These are phyloP conservation scores for Hyalella azteca DNA, from an alignment of 2,888 invertebrate genomes.

Conservation along the genomic window DNA sequence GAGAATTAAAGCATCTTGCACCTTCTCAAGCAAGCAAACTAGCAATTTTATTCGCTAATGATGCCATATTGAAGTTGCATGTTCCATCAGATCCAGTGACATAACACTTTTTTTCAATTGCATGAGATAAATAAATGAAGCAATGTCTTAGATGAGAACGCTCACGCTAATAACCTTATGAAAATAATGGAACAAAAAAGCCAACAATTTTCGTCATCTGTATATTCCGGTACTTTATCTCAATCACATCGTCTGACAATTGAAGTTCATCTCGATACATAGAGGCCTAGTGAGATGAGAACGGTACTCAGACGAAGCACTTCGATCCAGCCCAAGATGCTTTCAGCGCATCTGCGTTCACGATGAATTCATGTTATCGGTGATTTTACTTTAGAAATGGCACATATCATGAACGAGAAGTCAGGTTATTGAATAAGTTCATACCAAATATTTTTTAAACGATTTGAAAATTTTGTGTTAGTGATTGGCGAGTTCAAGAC, in stretches of 20 bases:
- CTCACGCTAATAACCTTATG: neutral
- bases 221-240: neutral
- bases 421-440: no score
- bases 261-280: neutral
- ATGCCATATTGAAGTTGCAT: neutral
- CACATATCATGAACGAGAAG: no score
- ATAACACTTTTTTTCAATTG: neutral
- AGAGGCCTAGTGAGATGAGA: neutral
- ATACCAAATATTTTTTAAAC: no score
- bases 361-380: no score
- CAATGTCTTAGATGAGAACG: neutral
- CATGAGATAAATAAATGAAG: neutral
- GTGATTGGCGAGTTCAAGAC: no score
- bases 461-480: no score
- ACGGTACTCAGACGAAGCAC: neutral
- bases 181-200: neutral
- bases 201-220: neutral
- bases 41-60: neutral
- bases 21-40: neutral
- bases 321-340: neutral
- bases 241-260: neutral
- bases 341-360: neutral
- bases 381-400: no score
- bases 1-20: no score
- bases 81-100: neutral